phyloP scores from a whole-genome alignment of 2,113 vertebrate genomes.

The Pycnonotus jocosus region DNA sequence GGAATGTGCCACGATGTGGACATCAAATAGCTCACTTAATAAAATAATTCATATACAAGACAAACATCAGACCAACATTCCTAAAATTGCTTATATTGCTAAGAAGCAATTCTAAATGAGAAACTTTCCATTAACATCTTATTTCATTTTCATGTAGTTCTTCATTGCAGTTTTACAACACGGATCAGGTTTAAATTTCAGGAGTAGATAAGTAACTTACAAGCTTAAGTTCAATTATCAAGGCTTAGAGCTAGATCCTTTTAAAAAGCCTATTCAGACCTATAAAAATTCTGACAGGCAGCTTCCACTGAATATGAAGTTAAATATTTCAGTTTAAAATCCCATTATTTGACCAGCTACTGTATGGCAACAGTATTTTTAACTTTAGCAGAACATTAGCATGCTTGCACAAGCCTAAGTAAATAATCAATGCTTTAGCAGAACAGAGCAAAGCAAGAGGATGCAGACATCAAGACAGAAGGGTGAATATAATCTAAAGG shows the following conservation, averaged over 20 bases:
- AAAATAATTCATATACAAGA: slow-evolving; percentile 11
- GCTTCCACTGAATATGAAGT: neutral
- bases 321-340: neutral
- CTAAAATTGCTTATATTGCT: neutral
- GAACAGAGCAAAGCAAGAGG: neutral
- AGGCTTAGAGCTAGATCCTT: neutral
- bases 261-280: neutral
- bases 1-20: slow-evolving; percentile 13
- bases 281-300: slow-evolving; percentile 10
- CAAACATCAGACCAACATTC: neutral
- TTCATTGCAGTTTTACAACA: neutral
- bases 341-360: neutral
- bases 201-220: neutral
- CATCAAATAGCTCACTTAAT: slow-evolving; percentile 28
- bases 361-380: neutral
- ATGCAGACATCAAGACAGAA: neutral
- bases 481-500: neutral
- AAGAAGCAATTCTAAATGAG: neutral
- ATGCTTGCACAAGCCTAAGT: neutral
- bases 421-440: neutral
- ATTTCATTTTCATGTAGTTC: neutral
- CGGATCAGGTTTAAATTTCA: neutral
- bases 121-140: neutral
- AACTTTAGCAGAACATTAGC: neutral
- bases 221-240: slow-evolving; percentile 26